Conservation (phyloP, 2,888 invertebrate species). For the Mythimna albipuncta region DNA sequence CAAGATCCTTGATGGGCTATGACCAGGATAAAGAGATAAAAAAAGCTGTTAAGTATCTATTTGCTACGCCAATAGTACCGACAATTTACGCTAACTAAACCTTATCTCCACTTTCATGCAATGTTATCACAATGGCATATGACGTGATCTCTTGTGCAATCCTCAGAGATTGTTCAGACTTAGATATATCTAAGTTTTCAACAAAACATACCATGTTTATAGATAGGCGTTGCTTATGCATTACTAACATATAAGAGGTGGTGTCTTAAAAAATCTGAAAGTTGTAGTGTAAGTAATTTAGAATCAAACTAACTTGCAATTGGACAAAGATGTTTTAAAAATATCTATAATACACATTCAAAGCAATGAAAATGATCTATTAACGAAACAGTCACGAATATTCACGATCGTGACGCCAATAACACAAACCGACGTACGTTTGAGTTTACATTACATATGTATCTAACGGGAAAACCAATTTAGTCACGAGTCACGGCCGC, state of each 20-base stretch:
- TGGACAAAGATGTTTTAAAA: constrained; percentile 1
- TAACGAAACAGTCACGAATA: constrained; percentile 22
- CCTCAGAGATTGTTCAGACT: constrained; percentile 42
- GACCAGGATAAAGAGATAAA: too few species aligned
- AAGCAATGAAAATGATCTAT: not conserved
- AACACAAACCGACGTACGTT: constrained; percentile 1
- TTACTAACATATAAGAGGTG: too few species aligned
- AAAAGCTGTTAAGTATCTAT: too few species aligned
- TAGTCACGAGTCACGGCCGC: not conserved
- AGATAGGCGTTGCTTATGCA: too few species aligned
- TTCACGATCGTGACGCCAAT: constrained; percentile 14
- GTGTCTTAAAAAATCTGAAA: too few species aligned
- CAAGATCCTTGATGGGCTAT: too few species aligned
- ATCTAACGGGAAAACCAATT: constrained; percentile 30
- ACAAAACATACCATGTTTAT: not conserved
- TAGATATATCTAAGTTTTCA: not conserved
- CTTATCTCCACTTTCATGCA: constrained; percentile 26
- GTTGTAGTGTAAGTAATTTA: too few species aligned
- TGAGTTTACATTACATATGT: not conserved
- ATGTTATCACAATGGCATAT: constrained; percentile 12
- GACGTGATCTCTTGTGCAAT: constrained; percentile 15
- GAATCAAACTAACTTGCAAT: not conserved
- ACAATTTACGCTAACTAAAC: not conserved
- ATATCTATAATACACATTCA: not conserved
- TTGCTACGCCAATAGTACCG: not conserved